A percentile compares a stretch with the other conserved stretches of the same genome.
These are phyloP conservation scores for Pristionchus maxplancki DNA, from an alignment of 2,888 invertebrate genomes.

Conservation along the genomic window DNA sequence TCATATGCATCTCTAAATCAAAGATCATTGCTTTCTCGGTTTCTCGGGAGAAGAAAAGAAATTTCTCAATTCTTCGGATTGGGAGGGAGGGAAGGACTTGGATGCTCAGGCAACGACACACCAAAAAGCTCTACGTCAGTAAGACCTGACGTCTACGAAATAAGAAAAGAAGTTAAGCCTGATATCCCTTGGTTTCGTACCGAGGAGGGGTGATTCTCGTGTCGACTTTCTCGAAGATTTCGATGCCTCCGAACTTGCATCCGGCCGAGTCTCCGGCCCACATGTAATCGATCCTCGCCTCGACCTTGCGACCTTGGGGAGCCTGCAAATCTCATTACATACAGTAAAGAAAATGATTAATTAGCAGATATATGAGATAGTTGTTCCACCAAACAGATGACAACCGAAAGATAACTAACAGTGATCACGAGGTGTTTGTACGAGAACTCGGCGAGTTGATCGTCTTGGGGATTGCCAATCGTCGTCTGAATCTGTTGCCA, in stretches of 20 bases:
- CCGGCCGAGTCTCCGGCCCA: conserved; percentile 47
- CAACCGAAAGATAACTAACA: not conserved
- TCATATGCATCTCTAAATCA: not conserved
- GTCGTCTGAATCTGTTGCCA: conserved; percentile 37
- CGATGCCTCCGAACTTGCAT: conserved; percentile 49
- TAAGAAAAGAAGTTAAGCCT: no score
- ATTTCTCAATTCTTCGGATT: not conserved
- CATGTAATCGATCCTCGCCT: conserved; percentile 43
- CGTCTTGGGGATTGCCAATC: conserved; percentile 41
- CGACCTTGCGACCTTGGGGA: not conserved
- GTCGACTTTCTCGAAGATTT: conserved; percentile 48
- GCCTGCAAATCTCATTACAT: no score
- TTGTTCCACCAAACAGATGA: not conserved
- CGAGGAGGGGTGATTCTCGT: conserved; percentile 47
- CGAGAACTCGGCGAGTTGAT: conserved; percentile 47
- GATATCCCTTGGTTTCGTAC: no score
- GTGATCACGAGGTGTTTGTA: conserved; percentile 49
- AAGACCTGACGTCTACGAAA: not conserved
- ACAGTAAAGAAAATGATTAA: no score
- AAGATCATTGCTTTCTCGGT: not conserved
- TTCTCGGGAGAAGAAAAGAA: not conserved
- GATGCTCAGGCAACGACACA: not conserved
- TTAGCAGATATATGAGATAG: not conserved
- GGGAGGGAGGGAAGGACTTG: not conserved
- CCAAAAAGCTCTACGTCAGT: not conserved